phyloP scores from a whole-genome alignment of 2,888 invertebrate genomes.

The Rhabditoides inermis region DNA sequence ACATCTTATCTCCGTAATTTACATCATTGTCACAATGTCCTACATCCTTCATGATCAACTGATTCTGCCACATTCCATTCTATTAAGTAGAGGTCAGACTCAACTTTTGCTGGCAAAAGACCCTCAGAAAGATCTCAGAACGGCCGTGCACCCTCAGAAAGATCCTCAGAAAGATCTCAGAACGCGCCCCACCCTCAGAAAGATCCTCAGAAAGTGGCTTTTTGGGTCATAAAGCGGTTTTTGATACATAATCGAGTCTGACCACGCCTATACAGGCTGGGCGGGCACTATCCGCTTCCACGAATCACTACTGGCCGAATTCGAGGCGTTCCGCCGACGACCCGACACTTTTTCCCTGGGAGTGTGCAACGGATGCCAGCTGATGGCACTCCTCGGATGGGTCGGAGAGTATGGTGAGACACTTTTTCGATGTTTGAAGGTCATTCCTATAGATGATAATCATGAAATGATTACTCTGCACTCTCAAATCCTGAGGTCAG shows the following conservation, averaged over 20 bases:
- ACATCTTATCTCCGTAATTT: no score
- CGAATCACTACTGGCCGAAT: conserved; percentile 67
- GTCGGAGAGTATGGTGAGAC: conserved; percentile 55
- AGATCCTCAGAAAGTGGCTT: not conserved
- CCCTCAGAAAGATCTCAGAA: no score
- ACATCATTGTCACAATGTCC: no score
- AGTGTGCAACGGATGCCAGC: conserved; percentile 95
- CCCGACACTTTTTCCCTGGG: conserved; percentile 84
- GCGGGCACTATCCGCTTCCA: conserved; percentile 82
- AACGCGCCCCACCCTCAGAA: no score
- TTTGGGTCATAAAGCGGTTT: no score
- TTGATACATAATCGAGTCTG: not conserved
- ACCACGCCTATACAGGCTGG: conserved; percentile 65
- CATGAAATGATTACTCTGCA: not conserved
- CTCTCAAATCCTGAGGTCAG: no score
- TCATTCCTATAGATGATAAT: not conserved
- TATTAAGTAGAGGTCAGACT: no score
- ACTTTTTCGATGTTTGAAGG: not conserved
- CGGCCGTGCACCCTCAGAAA: no score
- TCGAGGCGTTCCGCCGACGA: conserved; percentile 66
- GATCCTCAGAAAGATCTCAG: no score
- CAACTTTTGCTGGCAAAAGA: no score
- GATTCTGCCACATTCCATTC: no score
- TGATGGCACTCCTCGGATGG: conserved; percentile 88
- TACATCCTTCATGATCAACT: no score